These are phyloP conservation scores for Calidris pugnax DNA, from an alignment of 2,113 vertebrate genomes.

Conservation along the genomic window DNA sequence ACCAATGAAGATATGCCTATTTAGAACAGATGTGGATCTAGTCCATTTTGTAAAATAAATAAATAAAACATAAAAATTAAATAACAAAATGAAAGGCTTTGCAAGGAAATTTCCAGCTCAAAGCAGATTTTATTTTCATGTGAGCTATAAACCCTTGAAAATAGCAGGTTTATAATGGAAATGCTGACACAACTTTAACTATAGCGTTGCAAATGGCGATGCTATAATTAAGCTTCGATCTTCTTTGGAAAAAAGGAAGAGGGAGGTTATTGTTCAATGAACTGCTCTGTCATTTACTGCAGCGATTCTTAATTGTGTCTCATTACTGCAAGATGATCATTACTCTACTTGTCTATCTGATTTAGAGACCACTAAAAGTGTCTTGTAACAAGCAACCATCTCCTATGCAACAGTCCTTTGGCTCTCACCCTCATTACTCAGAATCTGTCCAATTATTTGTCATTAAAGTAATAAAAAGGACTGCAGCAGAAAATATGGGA, in stretches of 20 bases:
- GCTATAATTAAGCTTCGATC: constrained; percentile 84
- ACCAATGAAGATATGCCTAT: neutral
- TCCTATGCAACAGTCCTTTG: constrained; percentile 80
- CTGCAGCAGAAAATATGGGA: constrained; percentile 81
- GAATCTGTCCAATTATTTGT: constrained; percentile 89
- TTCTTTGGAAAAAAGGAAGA: constrained; percentile 72
- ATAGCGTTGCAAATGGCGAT: constrained; percentile 68
- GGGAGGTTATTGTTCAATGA: constrained; percentile 82
- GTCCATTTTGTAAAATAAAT: neutral
- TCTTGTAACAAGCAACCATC: constrained; percentile 81
- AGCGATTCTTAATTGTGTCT: constrained; percentile 85
- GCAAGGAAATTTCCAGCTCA: constrained; percentile 45
- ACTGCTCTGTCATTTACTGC: constrained; percentile 82
- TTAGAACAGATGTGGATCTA: neutral
- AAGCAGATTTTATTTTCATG: constrained; percentile 22
- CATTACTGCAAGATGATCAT: constrained; percentile 84
- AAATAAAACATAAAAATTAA: neutral
- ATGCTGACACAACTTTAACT: constrained; percentile 73
- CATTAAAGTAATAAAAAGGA: constrained; percentile 88
- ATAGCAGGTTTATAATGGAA: constrained; percentile 68
- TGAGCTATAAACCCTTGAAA: constrained; percentile 64
- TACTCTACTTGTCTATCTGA: constrained; percentile 87
- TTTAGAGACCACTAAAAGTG: constrained; percentile 87
- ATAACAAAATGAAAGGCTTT: neutral
- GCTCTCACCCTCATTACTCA: constrained; percentile 85